Conservation (phyloP, 1,140 invertebrate species). For the Paralvinella palmiformis region DNA sequence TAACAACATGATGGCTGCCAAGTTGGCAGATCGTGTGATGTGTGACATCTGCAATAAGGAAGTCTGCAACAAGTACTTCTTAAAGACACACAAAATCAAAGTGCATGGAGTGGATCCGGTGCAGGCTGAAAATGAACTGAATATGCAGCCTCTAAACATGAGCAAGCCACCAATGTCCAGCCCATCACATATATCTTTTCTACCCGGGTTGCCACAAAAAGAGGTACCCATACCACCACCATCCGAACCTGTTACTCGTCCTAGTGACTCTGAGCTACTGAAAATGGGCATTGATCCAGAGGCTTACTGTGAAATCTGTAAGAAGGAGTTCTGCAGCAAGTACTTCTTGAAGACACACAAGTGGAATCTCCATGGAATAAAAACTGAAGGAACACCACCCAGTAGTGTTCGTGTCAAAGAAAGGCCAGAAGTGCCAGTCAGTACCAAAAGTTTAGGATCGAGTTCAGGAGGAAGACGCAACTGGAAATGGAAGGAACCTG, state of each 20-base stretch:
- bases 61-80: conserved; percentile 97
- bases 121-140: neutral
- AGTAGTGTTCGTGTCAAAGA: neutral
- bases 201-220: neutral
- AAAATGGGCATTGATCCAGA: conserved; percentile 66
- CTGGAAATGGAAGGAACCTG: conserved; percentile 39
- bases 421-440: neutral
- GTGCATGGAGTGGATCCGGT: conserved; percentile 82
- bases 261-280: conserved; percentile 39
- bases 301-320: conserved; percentile 74
- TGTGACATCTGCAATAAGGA: conserved; percentile 99
- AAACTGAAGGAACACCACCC: neutral
- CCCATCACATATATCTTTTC: neutral
- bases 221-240: conserved; percentile 5
- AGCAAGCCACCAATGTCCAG: too few species aligned
- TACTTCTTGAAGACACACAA: conserved; percentile 58
- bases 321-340: conserved; percentile 56
- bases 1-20: conserved; percentile 48
- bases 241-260: conserved; percentile 28
- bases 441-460: neutral
- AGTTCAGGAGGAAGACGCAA: conserved; percentile 44
- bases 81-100: conserved; percentile 98
- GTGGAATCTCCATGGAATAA: conserved; percentile 57
- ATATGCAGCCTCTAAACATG: neutral
- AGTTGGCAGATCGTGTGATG: conserved; percentile 60